Conservation (phyloP, 2,888 invertebrate genomes). For the Drosophila sordidula region DNA sequence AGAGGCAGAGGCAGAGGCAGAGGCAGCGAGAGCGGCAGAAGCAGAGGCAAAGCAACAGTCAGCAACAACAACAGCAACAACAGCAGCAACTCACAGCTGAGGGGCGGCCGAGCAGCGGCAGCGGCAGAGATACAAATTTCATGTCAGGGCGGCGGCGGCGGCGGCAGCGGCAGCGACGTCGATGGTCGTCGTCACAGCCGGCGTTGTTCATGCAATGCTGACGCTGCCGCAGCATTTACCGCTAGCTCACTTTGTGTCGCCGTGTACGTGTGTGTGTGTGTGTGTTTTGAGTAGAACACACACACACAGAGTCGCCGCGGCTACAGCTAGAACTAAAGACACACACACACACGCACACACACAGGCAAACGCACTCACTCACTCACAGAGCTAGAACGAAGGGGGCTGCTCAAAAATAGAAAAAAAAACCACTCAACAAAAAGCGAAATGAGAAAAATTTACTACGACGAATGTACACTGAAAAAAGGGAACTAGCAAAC, state of each 20-base stretch:
- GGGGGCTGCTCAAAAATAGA: constrained; percentile 39
- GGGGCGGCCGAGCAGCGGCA: constrained; percentile 29
- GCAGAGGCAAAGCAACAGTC: constrained; percentile 56
- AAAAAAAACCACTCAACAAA: constrained; percentile 75
- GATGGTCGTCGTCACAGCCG: constrained; percentile 34
- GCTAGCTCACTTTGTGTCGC: constrained; percentile 65
- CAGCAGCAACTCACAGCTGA: constrained; percentile 18
- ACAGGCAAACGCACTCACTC: constrained; percentile 43
- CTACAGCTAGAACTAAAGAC: constrained; percentile 51
- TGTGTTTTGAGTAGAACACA: constrained; percentile 35
- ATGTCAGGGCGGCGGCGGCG: constrained; percentile 30
- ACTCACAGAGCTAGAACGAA: constrained; percentile 31
- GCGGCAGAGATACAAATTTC: constrained; percentile 21
- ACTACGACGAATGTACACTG: constrained; percentile 69
- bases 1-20: constrained; percentile 35
- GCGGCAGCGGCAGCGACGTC: constrained; percentile 31
- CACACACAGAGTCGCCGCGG: constrained; percentile 1
- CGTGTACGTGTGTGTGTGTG: constrained; percentile 31
- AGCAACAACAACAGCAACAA: constrained; percentile 36
- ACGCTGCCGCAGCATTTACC: constrained; percentile 65
- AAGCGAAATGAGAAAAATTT: constrained; percentile 79
- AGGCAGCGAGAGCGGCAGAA: constrained; percentile 36
- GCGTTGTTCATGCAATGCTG: constrained; percentile 65
- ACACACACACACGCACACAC: constrained; percentile 41
- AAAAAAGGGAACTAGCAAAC: constrained; percentile 44